Evolutionary conservation across 2,888 invertebrate genomes (phyloP), one percentile per base, ranked within the genome.

Genomic region (Eulithis prunata): DNA sequence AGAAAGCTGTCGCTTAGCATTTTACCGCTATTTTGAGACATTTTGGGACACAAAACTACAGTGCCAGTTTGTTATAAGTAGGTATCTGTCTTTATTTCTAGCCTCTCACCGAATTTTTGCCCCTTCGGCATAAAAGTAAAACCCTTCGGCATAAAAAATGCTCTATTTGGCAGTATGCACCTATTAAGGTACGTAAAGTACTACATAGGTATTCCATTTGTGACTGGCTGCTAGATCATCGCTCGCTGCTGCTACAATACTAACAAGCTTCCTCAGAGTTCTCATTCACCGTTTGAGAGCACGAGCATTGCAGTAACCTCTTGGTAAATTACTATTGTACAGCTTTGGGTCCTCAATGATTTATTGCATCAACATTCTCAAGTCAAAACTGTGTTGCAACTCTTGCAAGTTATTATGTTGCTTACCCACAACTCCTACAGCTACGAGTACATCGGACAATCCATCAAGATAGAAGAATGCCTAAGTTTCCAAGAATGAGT

Each of bases 391-490:
- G 85, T 90, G 85, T 88, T 80, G 89, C 84, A 90, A 90, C 82
- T 49, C 21, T 47, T 11, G 21, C 49, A 49, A 49, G 76, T 83
- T 81, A 90, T 89, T 89, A 88, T 88, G 81, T 82, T 83, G 79
- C 82, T 84, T 87, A 86, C 87, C 85, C 87, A 88, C 87, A 85
- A 84, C 87, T 86, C 86, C 84, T 87, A 89, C 87, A 85, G 77
- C 51, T 85, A 87, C n/a, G n/a, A n/a, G n/a, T n/a, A n/a, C 51
- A 46, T 52, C 55, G 51, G 66, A 75, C 76, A 77, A 76, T 81
- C 79, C 81, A 89, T 88, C 85, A 85, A 87, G 87, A 89, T 89
- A 76, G 68, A 78, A 78, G 71, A 72, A 78, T 77, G 73, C 76
- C 69, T 75, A 74, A 74, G 78, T 77, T 82, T 78, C 78, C 76